phyloP scores from a whole-genome alignment of 2,797 vertebrate species.

The Monodelphis domestica region DNA sequence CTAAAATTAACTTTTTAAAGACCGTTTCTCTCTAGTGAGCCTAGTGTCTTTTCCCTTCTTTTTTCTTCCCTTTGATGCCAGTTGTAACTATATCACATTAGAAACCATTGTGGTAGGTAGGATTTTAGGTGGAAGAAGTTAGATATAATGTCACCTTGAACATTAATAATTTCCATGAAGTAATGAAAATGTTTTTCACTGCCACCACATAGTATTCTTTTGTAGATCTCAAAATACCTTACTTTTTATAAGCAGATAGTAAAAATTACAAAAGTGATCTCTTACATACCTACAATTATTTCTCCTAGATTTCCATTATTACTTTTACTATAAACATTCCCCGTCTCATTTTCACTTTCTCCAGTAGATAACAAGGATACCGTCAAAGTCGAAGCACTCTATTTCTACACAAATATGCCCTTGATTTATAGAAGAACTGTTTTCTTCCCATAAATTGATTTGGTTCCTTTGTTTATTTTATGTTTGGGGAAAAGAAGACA shows the following conservation, averaged over 20 bases:
- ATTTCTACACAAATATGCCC: neutral
- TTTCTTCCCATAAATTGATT: conserved; percentile 2
- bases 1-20: neutral
- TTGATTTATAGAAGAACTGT: neutral
- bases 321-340: neutral
- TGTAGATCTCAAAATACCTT: neutral
- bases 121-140: conserved; percentile 25
- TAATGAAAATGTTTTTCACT: neutral
- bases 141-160: neutral
- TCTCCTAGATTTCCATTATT: neutral
- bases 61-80: conserved; percentile 31
- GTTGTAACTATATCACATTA: conserved; percentile 11
- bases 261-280: conserved; percentile 19
- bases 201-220: neutral
- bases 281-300: neutral
- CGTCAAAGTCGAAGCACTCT: conserved; percentile 6
- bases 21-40: neutral
- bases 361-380: neutral
- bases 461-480: neutral
- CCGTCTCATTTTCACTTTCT: neutral
- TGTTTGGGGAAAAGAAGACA: conserved; percentile 12
- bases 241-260: conserved; percentile 13
- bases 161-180: neutral
- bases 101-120: neutral
- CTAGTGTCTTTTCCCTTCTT: neutral